These are phyloP conservation scores for Nemapogon koenigi DNA, from an alignment of 2,888 invertebrate genomes.

Conservation along the genomic window DNA sequence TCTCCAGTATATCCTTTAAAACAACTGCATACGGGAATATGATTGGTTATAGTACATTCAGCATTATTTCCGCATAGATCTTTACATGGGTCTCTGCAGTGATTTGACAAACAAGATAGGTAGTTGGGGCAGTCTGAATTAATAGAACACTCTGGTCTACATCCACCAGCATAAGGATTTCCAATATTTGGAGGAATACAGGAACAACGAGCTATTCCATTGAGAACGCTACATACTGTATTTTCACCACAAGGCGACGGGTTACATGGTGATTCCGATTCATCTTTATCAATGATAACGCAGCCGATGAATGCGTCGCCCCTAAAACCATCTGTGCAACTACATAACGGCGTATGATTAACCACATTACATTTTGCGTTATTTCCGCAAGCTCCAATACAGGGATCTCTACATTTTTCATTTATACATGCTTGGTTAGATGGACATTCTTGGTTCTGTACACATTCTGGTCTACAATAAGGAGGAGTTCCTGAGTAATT, in stretches of 20 bases:
- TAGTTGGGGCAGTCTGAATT: slow-evolving; percentile 82
- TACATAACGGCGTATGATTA: slow-evolving; percentile 82
- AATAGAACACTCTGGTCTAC: slow-evolving; percentile 83
- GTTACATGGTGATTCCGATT: slow-evolving; percentile 69
- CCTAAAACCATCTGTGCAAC: slow-evolving; percentile 76
- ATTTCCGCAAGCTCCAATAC: slow-evolving; percentile 75
- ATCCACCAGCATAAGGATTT: slow-evolving; percentile 85
- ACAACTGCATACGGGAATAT: slow-evolving; percentile 84
- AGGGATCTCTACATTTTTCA: slow-evolving; percentile 85
- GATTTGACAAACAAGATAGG: slow-evolving; percentile 81
- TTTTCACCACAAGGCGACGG: slow-evolving; percentile 87
- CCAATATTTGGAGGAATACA: slow-evolving; percentile 90
- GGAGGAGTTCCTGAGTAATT: slow-evolving; percentile 84
- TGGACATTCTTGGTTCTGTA: slow-evolving; percentile 82
- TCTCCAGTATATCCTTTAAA: slow-evolving; percentile 79
- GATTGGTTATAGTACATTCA: slow-evolving; percentile 81
- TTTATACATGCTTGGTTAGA: slow-evolving; percentile 79
- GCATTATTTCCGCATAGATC: slow-evolving; percentile 85
- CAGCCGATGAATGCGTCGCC: slow-evolving; percentile 89
- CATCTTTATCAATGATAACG: slow-evolving; percentile 55
- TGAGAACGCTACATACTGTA: slow-evolving; percentile 75
- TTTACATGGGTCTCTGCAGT: slow-evolving; percentile 85
- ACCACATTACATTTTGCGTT: slow-evolving; percentile 82
- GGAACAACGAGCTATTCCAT: slow-evolving; percentile 75
- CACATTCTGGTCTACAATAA: slow-evolving; percentile 83